Conservation (phyloP, 1,140 invertebrate genomes). For the Frieseomelitta varia region DNA sequence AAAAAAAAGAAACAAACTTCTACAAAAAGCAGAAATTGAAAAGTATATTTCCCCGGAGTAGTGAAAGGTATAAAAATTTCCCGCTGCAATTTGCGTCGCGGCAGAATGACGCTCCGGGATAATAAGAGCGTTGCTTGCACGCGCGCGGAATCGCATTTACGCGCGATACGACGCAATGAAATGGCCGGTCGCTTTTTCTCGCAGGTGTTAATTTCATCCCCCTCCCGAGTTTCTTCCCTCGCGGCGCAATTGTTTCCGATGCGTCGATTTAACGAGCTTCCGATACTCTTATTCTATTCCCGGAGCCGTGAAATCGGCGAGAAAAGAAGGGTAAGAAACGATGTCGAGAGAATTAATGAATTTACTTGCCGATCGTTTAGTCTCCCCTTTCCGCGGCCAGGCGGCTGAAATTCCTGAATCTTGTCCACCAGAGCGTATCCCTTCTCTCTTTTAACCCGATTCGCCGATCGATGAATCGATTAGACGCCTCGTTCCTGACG, state of each 20-base stretch:
- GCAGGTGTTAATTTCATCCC: conserved; percentile 46
- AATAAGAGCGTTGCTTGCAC: background rate
- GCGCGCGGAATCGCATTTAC: conserved; percentile 22
- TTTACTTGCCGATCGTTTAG: conserved; percentile 64
- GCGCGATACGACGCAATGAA: conserved; percentile 27
- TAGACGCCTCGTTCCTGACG: background rate
- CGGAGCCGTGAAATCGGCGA: conserved; percentile 48
- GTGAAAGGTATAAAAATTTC: background rate
- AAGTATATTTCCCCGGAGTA: background rate
- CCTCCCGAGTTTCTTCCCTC: background rate
- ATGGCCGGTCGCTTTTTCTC: conserved; percentile 40
- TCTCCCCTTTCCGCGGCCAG: conserved; percentile 52
- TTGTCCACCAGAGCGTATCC: conserved; percentile 8
- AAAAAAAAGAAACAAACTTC: too few relatives aligned
- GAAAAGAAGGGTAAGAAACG: conserved; percentile 46
- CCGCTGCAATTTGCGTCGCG: background rate
- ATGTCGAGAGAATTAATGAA: conserved; percentile 60
- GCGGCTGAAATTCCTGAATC: conserved; percentile 52
- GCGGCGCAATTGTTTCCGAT: conserved; percentile 51
- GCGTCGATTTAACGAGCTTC: conserved; percentile 49
- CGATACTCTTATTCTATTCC: conserved; percentile 40
- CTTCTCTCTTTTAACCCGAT: background rate
- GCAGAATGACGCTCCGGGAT: too few relatives aligned
- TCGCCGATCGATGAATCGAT: conserved; percentile 10
- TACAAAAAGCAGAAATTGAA: background rate